A percentile compares a stretch with the other conserved stretches of the same genome.
Evolutionary conservation across 2,888 invertebrate genomes (phyloP).

Genomic region (Pachydiplax longipennis): DNA sequence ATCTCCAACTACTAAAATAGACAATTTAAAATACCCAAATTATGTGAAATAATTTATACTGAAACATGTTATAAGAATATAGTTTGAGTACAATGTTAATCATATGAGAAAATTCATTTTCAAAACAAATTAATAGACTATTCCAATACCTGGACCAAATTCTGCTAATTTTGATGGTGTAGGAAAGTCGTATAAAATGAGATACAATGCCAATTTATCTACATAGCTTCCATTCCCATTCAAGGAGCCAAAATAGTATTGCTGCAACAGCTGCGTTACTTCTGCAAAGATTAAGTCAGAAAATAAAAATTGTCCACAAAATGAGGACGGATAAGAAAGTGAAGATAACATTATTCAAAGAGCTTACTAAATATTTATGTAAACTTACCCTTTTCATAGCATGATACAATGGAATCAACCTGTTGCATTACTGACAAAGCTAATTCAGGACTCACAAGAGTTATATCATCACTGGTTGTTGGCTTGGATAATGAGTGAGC

Average conservation of each 20-base stretch:
- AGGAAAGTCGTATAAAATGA: slow-evolving; percentile 69
- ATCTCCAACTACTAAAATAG: not conserved
- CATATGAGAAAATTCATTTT: not conserved
- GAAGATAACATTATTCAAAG: not conserved
- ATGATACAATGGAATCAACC: slow-evolving; percentile 64
- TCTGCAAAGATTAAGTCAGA: slow-evolving; percentile 53
- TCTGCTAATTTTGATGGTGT: slow-evolving; percentile 57
- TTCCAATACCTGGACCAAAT: slow-evolving; percentile 53
- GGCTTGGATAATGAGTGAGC: slow-evolving; percentile 64
- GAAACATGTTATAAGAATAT: not conserved
- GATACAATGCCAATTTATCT: slow-evolving; percentile 63
- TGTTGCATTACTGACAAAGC: slow-evolving; percentile 69
- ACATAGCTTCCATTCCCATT: slow-evolving; percentile 59
- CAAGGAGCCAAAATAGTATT: slow-evolving; percentile 62
- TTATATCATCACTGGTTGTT: slow-evolving; percentile 58
- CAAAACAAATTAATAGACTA: not conserved
- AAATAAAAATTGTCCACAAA: not conserved
- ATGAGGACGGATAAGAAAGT: slow-evolving; percentile 16
- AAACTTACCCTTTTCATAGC: slow-evolving; percentile 63
- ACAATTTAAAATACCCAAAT: not conserved
- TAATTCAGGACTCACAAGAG: slow-evolving; percentile 68
- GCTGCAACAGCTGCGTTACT: slow-evolving; percentile 61
- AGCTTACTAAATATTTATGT: not conserved
- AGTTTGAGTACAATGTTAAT: not conserved
- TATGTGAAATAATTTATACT: not conserved